phyloP scores from a whole-genome alignment of 2,797 vertebrate species.

The Huso huso region DNA sequence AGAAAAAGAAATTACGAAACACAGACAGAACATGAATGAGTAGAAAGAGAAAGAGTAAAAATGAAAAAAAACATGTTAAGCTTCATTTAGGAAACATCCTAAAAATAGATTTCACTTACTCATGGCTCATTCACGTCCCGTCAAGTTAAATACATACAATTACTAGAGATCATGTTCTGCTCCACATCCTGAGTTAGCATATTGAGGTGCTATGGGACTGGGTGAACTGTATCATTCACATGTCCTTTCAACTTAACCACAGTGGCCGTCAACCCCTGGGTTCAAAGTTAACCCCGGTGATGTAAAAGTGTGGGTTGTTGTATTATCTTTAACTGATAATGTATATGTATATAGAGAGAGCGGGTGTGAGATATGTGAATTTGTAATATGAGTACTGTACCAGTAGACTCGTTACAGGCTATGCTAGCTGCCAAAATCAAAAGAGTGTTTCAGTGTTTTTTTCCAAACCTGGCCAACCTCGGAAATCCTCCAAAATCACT shows the following conservation, averaged over 20 bases:
- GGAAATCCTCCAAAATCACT: no score
- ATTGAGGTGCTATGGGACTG: neutral
- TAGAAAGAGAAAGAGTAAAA: neutral
- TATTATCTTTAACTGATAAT: no score
- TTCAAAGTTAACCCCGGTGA: neutral
- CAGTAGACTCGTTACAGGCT: no score
- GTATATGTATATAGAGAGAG: no score
- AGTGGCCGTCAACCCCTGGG: neutral
- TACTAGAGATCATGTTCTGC: conserved; percentile 32
- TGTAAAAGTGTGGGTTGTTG: neutral
- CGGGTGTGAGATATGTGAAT: no score
- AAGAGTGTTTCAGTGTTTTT: no score
- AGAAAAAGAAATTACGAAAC: no score
- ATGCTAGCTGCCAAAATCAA: no score
- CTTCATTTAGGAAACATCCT: conserved; percentile 1
- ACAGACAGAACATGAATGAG: neutral
- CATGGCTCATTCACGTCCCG: conserved; percentile 2
- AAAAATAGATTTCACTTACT: conserved; percentile 13
- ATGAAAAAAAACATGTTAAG: neutral
- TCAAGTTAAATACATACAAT: conserved; percentile 11
- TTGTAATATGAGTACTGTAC: no score
- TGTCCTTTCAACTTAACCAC: neutral
- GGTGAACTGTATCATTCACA: neutral
- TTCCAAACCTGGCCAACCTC: no score
- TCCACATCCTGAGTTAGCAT: neutral